Base-by-base conservation (phyloP, 2,888 invertebrate species). In the Leucoptera coffeella region DNA sequence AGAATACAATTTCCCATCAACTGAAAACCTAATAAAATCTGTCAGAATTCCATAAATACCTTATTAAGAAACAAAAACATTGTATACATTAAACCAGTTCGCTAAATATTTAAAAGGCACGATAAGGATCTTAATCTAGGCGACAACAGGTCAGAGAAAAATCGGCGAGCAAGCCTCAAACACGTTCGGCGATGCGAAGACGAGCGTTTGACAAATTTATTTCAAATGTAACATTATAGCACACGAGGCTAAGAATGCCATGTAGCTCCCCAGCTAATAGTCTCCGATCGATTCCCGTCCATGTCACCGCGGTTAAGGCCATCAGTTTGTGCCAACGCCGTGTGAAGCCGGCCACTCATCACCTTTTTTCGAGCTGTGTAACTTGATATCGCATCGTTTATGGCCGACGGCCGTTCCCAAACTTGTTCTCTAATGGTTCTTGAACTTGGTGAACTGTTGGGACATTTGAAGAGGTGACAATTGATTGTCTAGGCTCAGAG, bases 321-420 rank as follows among this genome's bases (percentile, higher is more conserved):
- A 64, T 65, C 50, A 43, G 53, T 64, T 57, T 43, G 53, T 48
- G 55, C 57, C 55, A 54, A 47, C 53, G 46, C 39, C 43, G 38
- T 38, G 39, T 47, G 46, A 48, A 50, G 43, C 40, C 40, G 40
- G 41, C 45, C 53, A 61, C 62, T 61, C 61, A 60, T 65, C 64
- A 62, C 65, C 62, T 61, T 65, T 64, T 61, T 62, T 57, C 43
- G 21, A 28, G 15, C 40, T 47, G 43, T 54, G 67, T 56, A 67
- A 69, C 56, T 53, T 59, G 67, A 69, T 64, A 65, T 56, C 49
- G 56, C 43, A 57, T 53, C 56, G 55, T 58, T 61, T 65, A 57
- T 57, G 52, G 55, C 50, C 51, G 43, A 43, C 40, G 41, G 11
- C 39, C 50, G 48, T 50, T 56, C 45, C 47, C 37, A 60, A 64